Evolutionary conservation across 2,888 invertebrate genomes (phyloP).

Genomic region (Oeneis ivallda): DNA sequence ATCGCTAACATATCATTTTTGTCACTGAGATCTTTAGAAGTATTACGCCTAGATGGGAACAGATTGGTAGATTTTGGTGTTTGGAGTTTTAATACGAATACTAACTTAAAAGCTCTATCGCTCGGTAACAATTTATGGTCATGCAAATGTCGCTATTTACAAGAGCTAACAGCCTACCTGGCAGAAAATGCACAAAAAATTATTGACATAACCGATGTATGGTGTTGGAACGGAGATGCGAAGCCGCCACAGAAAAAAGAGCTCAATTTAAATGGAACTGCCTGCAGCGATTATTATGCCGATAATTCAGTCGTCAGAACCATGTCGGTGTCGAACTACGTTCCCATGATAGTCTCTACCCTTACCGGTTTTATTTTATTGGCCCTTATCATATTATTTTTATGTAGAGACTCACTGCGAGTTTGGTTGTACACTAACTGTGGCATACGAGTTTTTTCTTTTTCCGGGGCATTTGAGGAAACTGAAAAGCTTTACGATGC

Average conservation of each 20-base stretch:
- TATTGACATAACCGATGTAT: slow-evolving; percentile 88
- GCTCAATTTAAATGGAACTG: slow-evolving; percentile 91
- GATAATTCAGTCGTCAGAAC: slow-evolving; percentile 91
- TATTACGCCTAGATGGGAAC: slow-evolving; percentile 92
- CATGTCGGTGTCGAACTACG: slow-evolving; percentile 91
- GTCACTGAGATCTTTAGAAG: slow-evolving; percentile 88
- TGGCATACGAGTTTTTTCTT: slow-evolving; percentile 90
- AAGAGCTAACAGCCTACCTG: slow-evolving; percentile 91
- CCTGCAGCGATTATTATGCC: slow-evolving; percentile 92
- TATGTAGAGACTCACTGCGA: slow-evolving; percentile 92
- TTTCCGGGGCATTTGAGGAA: slow-evolving; percentile 87
- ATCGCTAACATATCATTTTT: slow-evolving; percentile 91
- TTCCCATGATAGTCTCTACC: slow-evolving; percentile 91
- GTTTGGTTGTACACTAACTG: slow-evolving; percentile 94
- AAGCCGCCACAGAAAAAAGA: slow-evolving; percentile 89
- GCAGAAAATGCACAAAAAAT: slow-evolving; percentile 91
- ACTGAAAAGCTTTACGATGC: slow-evolving; percentile 94
- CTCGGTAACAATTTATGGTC: slow-evolving; percentile 94
- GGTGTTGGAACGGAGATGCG: slow-evolving; percentile 89
- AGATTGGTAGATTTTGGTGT: slow-evolving; percentile 90
- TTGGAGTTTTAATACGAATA: slow-evolving; percentile 87
- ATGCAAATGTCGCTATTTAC: slow-evolving; percentile 94
- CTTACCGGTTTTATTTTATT: slow-evolving; percentile 89
- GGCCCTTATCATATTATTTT: slow-evolving; percentile 88
- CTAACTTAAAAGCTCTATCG: slow-evolving; percentile 87